These are phyloP conservation scores for Poecilia velifera DNA, from an alignment of 2,797 vertebrate genomes.

Conservation along the genomic window DNA sequence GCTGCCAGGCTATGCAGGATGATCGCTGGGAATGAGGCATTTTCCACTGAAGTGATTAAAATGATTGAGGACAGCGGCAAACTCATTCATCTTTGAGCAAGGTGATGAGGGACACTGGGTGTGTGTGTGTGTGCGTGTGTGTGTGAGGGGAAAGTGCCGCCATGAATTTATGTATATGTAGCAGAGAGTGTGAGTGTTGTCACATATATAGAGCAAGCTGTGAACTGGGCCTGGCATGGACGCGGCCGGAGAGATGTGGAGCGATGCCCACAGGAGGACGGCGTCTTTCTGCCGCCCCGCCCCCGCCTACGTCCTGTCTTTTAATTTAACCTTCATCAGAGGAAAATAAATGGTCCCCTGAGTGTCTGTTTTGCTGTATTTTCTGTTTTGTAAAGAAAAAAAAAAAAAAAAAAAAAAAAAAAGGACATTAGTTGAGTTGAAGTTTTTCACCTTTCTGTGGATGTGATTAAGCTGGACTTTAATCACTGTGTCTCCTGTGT, in stretches of 20 bases:
- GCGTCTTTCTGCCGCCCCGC: conserved; percentile 60
- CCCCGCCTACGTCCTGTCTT: conserved; percentile 40
- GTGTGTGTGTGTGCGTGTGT: not conserved
- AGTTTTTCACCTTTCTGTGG: conserved; percentile 38
- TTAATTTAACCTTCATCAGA: conserved; percentile 73
- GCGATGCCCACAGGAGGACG: conserved; percentile 66
- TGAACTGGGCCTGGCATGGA: conserved; percentile 75
- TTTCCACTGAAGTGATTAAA: conserved; percentile 83
- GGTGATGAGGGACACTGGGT: conserved; percentile 76
- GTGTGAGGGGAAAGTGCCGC: conserved; percentile 35
- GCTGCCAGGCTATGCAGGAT: conserved; percentile 68
- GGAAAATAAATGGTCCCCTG: conserved; percentile 41
- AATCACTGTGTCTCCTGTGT: conserved; percentile 62
- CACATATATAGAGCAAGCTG: conserved; percentile 74
- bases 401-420: not conserved
- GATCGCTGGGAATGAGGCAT: conserved; percentile 74
- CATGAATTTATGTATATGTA: conserved; percentile 35
- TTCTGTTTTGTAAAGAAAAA: conserved; percentile 15
- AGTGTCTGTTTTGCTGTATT: not conserved
- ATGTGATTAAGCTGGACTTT: conserved; percentile 61
- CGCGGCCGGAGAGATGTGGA: conserved; percentile 51
- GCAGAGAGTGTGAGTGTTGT: conserved; percentile 16
- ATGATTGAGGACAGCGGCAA: conserved; percentile 81
- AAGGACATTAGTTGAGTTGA: conserved; percentile 2
- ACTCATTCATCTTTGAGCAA: conserved; percentile 82